A percentile compares a stretch with the other conserved stretches of the same genome.
These are phyloP conservation scores for Acanthoscelides obtectus DNA, from an alignment of 2,888 invertebrate genomes.

Conservation along the genomic window DNA sequence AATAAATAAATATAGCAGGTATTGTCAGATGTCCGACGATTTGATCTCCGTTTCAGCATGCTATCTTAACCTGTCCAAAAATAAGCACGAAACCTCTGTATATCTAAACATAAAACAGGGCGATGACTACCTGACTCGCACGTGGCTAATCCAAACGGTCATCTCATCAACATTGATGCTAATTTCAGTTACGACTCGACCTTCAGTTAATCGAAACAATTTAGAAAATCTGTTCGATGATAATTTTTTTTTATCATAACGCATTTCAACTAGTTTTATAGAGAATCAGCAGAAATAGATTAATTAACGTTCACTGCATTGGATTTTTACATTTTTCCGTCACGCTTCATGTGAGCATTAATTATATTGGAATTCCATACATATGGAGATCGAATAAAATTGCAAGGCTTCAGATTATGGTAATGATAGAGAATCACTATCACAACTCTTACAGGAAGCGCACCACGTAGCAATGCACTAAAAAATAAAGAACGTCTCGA, in stretches of 20 bases:
- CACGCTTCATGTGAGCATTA: neutral
- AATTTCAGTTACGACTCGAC: neutral
- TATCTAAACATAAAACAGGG: too few species aligned
- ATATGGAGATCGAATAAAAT: neutral
- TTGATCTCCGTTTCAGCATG: too few species aligned
- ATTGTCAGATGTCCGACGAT: too few species aligned
- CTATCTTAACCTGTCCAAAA: too few species aligned
- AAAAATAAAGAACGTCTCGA: too few species aligned
- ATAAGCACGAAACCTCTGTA: too few species aligned
- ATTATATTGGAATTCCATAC: neutral
- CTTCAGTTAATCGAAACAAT: neutral
- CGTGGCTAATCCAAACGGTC: neutral
- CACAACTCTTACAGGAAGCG: neutral
- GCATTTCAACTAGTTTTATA: neutral
- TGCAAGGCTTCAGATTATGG: neutral
- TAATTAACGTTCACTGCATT: neutral
- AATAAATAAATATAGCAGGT: too few species aligned
- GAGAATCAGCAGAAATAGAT: neutral
- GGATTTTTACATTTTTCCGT: neutral
- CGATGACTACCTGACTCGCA: neutral
- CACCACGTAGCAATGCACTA: too few species aligned
- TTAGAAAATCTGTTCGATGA: neutral
- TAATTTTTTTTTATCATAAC: neutral
- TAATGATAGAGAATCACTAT: neutral
- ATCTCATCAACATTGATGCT: neutral